These are phyloP conservation scores for Drepanosiphum platanoidis DNA, from an alignment of 2,888 invertebrate species.

Conservation along the genomic window DNA sequence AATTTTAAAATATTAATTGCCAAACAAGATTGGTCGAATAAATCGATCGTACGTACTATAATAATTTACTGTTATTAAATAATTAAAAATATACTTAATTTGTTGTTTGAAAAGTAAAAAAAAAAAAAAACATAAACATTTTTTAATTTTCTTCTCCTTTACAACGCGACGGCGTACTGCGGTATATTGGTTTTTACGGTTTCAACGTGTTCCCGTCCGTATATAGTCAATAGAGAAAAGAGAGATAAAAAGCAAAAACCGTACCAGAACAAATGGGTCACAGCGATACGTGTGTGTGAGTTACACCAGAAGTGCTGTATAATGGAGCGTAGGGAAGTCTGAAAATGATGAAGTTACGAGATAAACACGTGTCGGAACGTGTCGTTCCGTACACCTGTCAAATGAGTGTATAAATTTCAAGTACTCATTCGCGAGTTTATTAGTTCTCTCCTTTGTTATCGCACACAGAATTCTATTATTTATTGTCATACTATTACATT, in stretches of 20 bases:
- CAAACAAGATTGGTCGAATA: no score
- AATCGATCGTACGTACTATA: no score
- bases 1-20: no score
- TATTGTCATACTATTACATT: neutral
- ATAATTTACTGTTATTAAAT: no score
- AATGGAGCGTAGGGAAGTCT: conserved; percentile 14
- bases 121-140: no score
- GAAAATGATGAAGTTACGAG: conserved; percentile 41
- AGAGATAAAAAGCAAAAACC: conserved; percentile 5
- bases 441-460: conserved; percentile 28
- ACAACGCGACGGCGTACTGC: no score
- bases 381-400: conserved; percentile 48
- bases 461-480: conserved; percentile 29
- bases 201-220: neutral
- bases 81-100: no score
- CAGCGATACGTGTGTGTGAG: neutral
- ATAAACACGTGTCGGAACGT: conserved; percentile 50
- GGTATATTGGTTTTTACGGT: neutral
- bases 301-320: conserved; percentile 22
- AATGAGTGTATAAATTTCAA: conserved; percentile 21
- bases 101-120: no score
- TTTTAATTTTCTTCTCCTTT: no score
- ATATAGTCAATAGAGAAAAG: neutral
- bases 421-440: conserved; percentile 19
- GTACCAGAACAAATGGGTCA: conserved; percentile 57